These are phyloP conservation scores for Listrodromus nycthemerus DNA, from an alignment of 2,888 invertebrate species.

Conservation along the genomic window DNA sequence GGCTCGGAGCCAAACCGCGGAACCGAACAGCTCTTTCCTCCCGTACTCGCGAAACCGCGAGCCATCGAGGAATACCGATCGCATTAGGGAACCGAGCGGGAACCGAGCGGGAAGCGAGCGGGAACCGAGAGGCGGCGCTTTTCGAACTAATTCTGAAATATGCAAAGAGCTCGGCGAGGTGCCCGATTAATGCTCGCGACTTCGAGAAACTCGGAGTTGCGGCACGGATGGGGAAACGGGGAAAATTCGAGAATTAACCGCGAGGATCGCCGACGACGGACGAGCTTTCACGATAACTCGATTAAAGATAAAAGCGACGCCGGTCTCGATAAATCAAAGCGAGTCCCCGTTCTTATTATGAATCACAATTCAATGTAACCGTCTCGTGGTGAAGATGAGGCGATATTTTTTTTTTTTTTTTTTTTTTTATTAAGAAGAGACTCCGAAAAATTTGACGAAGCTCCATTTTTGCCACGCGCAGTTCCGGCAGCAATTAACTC, in stretches of 20 bases:
- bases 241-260: constrained; percentile 9
- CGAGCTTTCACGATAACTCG: constrained; percentile 34
- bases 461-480: not conserved
- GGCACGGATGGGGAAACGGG: not conserved
- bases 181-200: constrained; percentile 2
- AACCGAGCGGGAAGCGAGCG: not conserved
- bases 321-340: constrained; percentile 17
- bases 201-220: not conserved
- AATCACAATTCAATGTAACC: not conserved
- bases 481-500: constrained; percentile 1
- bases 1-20: constrained; percentile 61
- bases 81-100: constrained; percentile 46
- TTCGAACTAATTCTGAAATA: constrained; percentile 56
- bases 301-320: constrained; percentile 33
- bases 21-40: constrained; percentile 41
- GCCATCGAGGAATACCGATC: constrained; percentile 44
- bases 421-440: not conserved
- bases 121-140: not conserved
- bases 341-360: not conserved
- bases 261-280: not conserved
- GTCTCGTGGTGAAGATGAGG: not conserved
- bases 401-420: not conserved
- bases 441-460: not conserved
- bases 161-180: constrained; percentile 23
- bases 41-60: not conserved